A percentile compares a stretch with the other conserved stretches of the same genome.
Conservation (phyloP, 2,888 invertebrate genomes). For the Chymomyza caudatula region DNA sequence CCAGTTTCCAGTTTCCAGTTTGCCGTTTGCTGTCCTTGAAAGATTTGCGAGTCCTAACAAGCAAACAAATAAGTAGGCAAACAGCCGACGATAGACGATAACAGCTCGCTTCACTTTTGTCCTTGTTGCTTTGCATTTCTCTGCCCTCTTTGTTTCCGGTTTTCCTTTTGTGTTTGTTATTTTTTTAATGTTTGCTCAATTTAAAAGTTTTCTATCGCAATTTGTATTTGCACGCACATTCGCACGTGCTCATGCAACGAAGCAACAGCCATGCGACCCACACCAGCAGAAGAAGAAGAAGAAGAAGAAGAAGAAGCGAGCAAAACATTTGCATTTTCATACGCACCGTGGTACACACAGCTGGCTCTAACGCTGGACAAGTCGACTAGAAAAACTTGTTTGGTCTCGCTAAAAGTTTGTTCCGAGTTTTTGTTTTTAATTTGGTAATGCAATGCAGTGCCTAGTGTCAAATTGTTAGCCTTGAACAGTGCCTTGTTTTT, state of each 20-base stretch:
- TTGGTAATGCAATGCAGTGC: constrained; percentile 59
- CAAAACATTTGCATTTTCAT: constrained; percentile 50
- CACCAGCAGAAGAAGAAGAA: not conserved
- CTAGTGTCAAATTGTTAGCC: constrained; percentile 51
- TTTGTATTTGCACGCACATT: constrained; percentile 70
- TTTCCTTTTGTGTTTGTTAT: not conserved
- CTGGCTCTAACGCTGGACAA: not conserved
- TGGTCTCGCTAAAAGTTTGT: constrained; percentile 32
- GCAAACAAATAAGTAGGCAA: constrained; percentile 56
- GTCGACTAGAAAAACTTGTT: not conserved
- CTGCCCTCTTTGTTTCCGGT: constrained; percentile 17
- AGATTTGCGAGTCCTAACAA: constrained; percentile 51
- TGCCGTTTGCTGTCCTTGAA: constrained; percentile 62
- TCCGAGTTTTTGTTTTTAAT: constrained; percentile 60
- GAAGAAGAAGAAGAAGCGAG: not conserved
- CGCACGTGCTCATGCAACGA: constrained; percentile 54
- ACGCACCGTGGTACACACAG: constrained; percentile 48
- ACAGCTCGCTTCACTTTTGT: constrained; percentile 41
- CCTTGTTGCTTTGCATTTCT: not conserved
- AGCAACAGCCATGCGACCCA: constrained; percentile 47
- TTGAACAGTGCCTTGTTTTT: constrained; percentile 41
- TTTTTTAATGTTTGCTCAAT: constrained; percentile 66
- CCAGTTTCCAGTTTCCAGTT: constrained; percentile 62
- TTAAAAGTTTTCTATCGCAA: constrained; percentile 69
- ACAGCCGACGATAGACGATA: constrained; percentile 50